Evolutionary conservation across 2,113 vertebrate genomes (phyloP).

Genomic region (Thermophis baileyi): DNA sequence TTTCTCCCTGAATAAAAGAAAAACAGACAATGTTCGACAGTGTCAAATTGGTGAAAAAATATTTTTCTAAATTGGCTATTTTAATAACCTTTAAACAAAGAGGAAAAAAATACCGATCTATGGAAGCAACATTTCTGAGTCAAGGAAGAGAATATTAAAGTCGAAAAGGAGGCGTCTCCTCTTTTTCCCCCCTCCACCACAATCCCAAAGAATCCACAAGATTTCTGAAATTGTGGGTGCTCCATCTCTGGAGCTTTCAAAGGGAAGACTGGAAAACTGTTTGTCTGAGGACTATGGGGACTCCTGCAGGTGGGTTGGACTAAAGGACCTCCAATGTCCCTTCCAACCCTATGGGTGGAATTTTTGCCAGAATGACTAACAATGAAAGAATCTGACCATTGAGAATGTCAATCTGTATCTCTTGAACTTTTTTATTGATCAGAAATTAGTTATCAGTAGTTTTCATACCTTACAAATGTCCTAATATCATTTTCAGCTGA

Average conservation of each 20-base stretch:
- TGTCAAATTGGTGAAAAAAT: neutral
- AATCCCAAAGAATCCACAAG: neutral
- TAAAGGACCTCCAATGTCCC: no score
- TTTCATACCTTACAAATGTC: neutral
- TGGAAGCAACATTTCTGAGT: neutral
- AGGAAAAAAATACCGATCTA: constrained; percentile 17
- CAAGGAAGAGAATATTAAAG: neutral
- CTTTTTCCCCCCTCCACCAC: neutral
- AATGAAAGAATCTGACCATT: neutral
- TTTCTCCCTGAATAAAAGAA: neutral
- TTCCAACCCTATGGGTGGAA: no score
- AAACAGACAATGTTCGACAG: neutral
- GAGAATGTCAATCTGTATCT: neutral
- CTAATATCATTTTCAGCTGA: neutral
- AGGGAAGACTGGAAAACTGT: no score
- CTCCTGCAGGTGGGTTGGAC: no score
- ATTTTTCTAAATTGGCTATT: constrained; percentile 3
- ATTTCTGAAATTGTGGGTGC: neutral
- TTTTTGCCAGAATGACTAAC: neutral
- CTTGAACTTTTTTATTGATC: neutral
- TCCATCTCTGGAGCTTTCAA: no score
- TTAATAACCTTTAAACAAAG: neutral
- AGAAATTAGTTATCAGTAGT: neutral
- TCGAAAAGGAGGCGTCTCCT: neutral
- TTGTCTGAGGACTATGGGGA: no score